A percentile compares a stretch with the other conserved stretches of the same genome.
Evolutionary conservation across 2,888 invertebrate species (phyloP).

Genomic region (Atrina japonica): DNA sequence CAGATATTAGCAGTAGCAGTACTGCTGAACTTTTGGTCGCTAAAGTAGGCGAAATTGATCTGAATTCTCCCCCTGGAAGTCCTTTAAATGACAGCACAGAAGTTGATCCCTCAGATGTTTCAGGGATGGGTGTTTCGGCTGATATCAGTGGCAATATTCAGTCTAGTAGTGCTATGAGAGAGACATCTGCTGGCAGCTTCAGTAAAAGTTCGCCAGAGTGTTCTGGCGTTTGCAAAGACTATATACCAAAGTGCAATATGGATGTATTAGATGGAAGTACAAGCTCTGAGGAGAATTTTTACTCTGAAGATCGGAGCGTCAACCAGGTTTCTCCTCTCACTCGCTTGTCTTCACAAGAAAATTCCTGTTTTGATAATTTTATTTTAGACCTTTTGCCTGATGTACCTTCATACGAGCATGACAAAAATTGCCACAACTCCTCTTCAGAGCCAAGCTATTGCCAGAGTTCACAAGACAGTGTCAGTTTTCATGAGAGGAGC

Average conservation of each 20-base stretch:
- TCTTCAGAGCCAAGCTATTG: too few species aligned
- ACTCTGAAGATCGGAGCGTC: too few species aligned
- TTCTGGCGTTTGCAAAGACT: conserved; percentile 12
- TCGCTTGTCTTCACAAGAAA: too few species aligned
- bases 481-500: conserved; percentile 19
- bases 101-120: conserved; percentile 12
- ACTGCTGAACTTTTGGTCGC: conserved; percentile 38
- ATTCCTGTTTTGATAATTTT: too few species aligned
- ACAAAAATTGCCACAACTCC: too few species aligned
- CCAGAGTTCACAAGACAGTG: not conserved
- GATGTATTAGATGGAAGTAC: conserved; percentile 1
- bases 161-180: conserved; percentile 33
- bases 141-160: conserved; percentile 33
- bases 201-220: conserved; percentile 3
- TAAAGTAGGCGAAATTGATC: conserved; percentile 25
- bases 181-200: conserved; percentile 13
- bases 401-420: too few species aligned
- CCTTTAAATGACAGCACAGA: conserved; percentile 1
- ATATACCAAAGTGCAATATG: conserved; percentile 21
- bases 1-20: conserved; percentile 18
- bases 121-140: conserved; percentile 3
- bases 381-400: too few species aligned
- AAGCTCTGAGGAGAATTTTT: conserved; percentile 28
- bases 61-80: conserved; percentile 7
- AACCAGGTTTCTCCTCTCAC: too few species aligned